Conservation (phyloP, 2,797 vertebrate genomes). For the Acanthis flammea region DNA sequence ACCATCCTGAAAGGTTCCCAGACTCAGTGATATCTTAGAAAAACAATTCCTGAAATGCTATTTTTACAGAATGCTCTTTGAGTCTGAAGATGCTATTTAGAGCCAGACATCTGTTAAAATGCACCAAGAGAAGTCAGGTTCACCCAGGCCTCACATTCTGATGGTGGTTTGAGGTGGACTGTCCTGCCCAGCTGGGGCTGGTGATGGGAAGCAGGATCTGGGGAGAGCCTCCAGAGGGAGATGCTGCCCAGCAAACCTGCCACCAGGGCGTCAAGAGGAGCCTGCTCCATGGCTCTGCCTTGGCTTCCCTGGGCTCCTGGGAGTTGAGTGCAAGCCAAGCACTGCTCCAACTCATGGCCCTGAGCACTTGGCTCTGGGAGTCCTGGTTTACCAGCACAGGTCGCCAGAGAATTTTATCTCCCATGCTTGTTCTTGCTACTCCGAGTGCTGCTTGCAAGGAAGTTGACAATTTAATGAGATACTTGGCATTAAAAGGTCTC, state of each 20-base stretch:
- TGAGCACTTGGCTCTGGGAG: fast-evolving
- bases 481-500: not conserved
- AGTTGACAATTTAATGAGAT: not conserved
- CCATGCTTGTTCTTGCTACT: fast-evolving
- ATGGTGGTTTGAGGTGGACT: not conserved
- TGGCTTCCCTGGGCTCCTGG: not conserved
- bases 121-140: not conserved
- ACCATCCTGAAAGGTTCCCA: not conserved
- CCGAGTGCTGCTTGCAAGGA: not conserved
- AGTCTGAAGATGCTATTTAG: not conserved
- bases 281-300: not conserved
- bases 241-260: not conserved
- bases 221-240: not conserved
- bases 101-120: not conserved
- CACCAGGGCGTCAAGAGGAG: fast-evolving
- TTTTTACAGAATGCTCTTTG: not conserved
- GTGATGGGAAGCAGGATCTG: not conserved
- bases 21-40: not conserved
- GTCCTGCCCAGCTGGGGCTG: not conserved
- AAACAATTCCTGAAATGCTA: not conserved
- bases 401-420: not conserved
- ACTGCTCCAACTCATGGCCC: fast-evolving
- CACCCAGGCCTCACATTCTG: not conserved
- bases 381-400: not conserved
- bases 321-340: not conserved